phyloP scores from a whole-genome alignment of 1,140 invertebrate species.

The Drosophila nigromelanica region DNA sequence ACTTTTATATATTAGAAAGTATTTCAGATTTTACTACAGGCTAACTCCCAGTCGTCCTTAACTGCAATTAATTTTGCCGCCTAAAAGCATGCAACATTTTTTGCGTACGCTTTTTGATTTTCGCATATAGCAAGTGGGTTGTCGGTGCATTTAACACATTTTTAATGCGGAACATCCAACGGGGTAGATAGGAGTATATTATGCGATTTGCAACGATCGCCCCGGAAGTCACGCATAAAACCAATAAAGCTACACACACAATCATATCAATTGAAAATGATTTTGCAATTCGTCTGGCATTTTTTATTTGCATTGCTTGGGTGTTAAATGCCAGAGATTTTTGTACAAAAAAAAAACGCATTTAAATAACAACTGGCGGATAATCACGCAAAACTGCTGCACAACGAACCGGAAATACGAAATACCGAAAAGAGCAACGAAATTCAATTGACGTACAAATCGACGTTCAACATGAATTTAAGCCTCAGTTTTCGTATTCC shows the following conservation, averaged over 20 bases:
- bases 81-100: constrained; percentile 39
- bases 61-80: background rate
- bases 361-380: constrained; percentile 15
- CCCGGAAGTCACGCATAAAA: constrained; percentile 57
- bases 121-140: constrained; percentile 2
- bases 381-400: constrained; percentile 41
- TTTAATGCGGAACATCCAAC: constrained; percentile 40
- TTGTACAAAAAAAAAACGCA: constrained; percentile 17
- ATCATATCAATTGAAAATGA: constrained; percentile 50
- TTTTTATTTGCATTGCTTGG: constrained; percentile 36
- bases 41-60: background rate
- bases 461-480: constrained; percentile 7
- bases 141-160: constrained; percentile 1
- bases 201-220: constrained; percentile 31
- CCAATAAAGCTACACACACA: constrained; percentile 45
- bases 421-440: constrained; percentile 10
- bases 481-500: background rate
- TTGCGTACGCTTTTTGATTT: background rate
- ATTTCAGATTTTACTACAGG: background rate
- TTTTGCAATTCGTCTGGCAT: constrained; percentile 18
- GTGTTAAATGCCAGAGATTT: constrained; percentile 46
- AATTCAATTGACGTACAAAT: constrained; percentile 34
- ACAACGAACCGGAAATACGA: constrained; percentile 23
- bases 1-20: no score
- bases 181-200: constrained; percentile 3